These are phyloP conservation scores for Acrocephalus arundinaceus DNA, from an alignment of 2,113 vertebrate species.

Conservation along the genomic window DNA sequence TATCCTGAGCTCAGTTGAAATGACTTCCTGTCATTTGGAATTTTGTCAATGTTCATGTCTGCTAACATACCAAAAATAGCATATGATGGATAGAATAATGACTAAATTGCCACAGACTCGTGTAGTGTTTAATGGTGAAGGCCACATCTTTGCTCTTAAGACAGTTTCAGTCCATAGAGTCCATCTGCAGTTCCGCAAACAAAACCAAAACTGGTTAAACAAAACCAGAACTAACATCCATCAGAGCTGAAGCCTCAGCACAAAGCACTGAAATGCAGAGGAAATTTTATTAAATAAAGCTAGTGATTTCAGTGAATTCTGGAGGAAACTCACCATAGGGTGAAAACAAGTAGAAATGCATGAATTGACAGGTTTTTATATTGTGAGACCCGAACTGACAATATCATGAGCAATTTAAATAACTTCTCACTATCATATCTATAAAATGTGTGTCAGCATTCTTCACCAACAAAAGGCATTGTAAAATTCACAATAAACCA, in stretches of 20 bases:
- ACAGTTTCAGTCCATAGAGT: background rate
- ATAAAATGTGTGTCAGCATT: background rate
- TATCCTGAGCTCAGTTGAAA: background rate
- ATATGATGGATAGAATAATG: background rate
- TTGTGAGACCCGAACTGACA: background rate
- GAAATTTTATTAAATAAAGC: background rate
- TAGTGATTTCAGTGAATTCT: background rate
- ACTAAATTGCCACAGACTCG: background rate
- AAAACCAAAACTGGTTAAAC: background rate
- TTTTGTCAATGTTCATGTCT: background rate
- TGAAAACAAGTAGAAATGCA: background rate
- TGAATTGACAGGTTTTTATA: background rate
- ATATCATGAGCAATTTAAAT: background rate
- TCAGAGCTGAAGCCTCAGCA: background rate
- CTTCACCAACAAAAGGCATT: background rate
- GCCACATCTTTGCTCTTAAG: background rate
- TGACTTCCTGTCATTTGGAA: background rate
- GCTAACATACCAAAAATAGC: background rate
- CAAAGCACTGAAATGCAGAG: background rate
- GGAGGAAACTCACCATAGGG: background rate
- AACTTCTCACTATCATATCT: background rate
- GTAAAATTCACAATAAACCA: background rate
- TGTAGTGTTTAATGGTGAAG: background rate
- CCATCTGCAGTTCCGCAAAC: background rate
- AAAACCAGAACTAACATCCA: background rate